A percentile compares a stretch with the other conserved stretches of the same genome.
Conservation (phyloP, 2,113 vertebrate species). For the Carassius carassius region DNA sequence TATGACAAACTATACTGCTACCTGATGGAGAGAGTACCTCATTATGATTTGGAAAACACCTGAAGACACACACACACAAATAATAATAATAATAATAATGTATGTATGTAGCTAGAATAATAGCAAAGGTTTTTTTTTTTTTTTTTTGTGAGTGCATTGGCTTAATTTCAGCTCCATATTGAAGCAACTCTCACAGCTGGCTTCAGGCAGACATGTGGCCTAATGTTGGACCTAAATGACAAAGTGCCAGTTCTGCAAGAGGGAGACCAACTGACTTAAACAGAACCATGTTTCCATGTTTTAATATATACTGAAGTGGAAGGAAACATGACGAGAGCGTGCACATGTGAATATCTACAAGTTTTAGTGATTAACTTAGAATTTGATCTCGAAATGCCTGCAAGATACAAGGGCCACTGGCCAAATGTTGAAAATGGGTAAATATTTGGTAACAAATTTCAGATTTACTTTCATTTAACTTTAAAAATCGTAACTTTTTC, state of each 20-base stretch:
- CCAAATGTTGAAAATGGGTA: background rate
- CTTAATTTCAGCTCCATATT: background rate
- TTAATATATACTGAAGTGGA: conserved; percentile 3
- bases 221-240: background rate
- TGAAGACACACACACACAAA: no score
- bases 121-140: no score
- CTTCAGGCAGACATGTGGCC: background rate
- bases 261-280: conserved; percentile 11
- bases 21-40: no score
- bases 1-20: no score
- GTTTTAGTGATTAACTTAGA: background rate
- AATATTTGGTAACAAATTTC: background rate
- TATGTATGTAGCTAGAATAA: no score
- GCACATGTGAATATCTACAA: background rate
- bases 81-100: no score
- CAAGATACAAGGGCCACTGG: background rate
- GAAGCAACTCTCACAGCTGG: background rate
- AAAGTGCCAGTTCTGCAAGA: background rate
- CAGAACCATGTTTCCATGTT: conserved; percentile 25
- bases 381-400: background rate
- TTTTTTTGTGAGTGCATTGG: background rate
- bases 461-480: background rate
- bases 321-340: background rate
- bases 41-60: no score
- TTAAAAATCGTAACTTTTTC: background rate